phyloP scores from a whole-genome alignment of 2,797 vertebrate species.

The Fundulus diaphanus region DNA sequence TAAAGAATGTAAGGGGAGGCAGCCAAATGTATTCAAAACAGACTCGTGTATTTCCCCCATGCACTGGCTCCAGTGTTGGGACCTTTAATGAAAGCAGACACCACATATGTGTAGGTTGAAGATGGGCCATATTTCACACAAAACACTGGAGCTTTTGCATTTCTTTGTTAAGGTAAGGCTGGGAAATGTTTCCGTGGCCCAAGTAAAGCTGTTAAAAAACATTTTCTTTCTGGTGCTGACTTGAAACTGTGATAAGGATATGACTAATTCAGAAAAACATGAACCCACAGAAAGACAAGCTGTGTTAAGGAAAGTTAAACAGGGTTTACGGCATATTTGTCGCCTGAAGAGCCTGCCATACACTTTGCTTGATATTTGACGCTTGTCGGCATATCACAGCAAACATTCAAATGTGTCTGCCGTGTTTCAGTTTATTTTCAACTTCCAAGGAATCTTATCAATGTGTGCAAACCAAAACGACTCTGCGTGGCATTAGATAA shows the following conservation, averaged over 20 bases:
- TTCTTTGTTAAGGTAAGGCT: slow-evolving; percentile 21
- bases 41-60: slow-evolving; percentile 31
- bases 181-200: slow-evolving; percentile 22
- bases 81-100: slow-evolving; percentile 53
- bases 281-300: background rate
- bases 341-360: slow-evolving; percentile 21
- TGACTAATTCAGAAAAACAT: slow-evolving; percentile 17
- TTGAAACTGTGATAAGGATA: slow-evolving; percentile 17
- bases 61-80: slow-evolving; percentile 22
- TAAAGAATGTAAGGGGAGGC: slow-evolving; percentile 50
- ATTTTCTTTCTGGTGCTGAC: slow-evolving; percentile 26
- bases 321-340: background rate
- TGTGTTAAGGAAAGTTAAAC: slow-evolving; percentile 13
- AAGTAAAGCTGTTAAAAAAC: slow-evolving; percentile 26
- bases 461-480: background rate
- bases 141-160: slow-evolving; percentile 29
- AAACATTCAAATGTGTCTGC: slow-evolving; percentile 17
- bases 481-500: background rate
- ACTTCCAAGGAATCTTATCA: slow-evolving; percentile 3
- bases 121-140: slow-evolving; percentile 18
- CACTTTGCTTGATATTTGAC: slow-evolving; percentile 12
- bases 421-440: background rate
- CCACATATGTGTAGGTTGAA: slow-evolving; percentile 43
- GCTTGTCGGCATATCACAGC: slow-evolving; percentile 14
- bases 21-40: slow-evolving; percentile 19